Percentiles rank a stretch among this genome's conserved stretches.
Conservation (phyloP, 1,140 invertebrate species). For the Pantala flavescens region DNA sequence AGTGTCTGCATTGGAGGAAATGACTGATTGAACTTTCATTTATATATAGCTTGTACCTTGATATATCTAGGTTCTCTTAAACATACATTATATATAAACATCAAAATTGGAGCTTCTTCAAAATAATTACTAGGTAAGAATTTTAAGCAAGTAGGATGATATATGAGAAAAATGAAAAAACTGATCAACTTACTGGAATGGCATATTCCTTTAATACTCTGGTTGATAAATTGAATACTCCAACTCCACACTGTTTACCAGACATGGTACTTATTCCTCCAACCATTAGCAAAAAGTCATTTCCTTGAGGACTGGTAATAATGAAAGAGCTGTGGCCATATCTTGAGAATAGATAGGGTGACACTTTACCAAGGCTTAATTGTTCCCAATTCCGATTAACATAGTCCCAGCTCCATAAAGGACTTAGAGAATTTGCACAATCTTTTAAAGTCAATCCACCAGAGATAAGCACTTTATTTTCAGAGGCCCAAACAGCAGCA, state of each 20-base stretch:
- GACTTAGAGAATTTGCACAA: conserved; percentile 26
- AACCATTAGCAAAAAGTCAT: conserved; percentile 32
- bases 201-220: conserved; percentile 29
- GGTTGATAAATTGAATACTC: conserved; percentile 32
- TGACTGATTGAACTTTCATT: too few relatives aligned
- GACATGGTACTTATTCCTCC: conserved; percentile 33
- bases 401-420: conserved; percentile 29
- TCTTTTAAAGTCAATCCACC: conserved; percentile 32
- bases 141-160: too few relatives aligned
- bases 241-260: conserved; percentile 32
- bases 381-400: conserved; percentile 25
- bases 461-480: conserved; percentile 29
- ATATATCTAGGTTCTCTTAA: too few relatives aligned
- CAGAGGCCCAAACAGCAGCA: conserved; percentile 24
- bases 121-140: too few relatives aligned
- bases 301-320: conserved; percentile 14
- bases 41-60: too few relatives aligned
- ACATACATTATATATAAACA: too few relatives aligned
- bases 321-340: conserved; percentile 34
- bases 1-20: too few relatives aligned
- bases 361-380: conserved; percentile 22
- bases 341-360: conserved; percentile 22
- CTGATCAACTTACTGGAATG: conserved; percentile 33
- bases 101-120: too few relatives aligned
- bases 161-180: too few relatives aligned